Base-by-base conservation (phyloP, 2,888 invertebrate species). In the Euclidia mi region DNA sequence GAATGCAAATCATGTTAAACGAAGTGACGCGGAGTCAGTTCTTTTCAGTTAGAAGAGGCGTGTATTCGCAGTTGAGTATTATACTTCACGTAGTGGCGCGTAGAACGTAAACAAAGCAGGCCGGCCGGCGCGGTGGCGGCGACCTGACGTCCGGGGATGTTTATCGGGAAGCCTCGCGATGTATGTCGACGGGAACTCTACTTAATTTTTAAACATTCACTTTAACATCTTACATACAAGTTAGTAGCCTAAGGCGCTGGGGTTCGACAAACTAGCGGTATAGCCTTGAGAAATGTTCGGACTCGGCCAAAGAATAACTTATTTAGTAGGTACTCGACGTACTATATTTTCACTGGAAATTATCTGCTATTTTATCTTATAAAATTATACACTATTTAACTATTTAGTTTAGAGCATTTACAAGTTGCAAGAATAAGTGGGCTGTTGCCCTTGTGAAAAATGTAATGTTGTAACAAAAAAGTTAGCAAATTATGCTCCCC, bases 171-270 rank as follows among this genome's bases (percentile, higher is more conserved):
- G 78, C 71, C 76, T 75, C 76, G 76, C 87, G 77, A 87, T 86
- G 79, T 83, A 86, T 84, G 86, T 76, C 79, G 80, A 70, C 79
- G 76, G 81, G 71, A 83, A 84, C 77, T 78, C 79, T 83, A 84
- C 79, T 88, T 88, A 79, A 88, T 86, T 88, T 89, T 88, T 87
- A 87, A 88, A 85, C 84, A 79, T 74, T 76, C 74, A 70, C 76
- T 78, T 70, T 62, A 73, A 73, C 74, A 46, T 70, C 72, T 73
- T 65, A 67, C 64, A 60, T 66, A 57, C 52, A 50, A 71, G 62
- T 59, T 66, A 48, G 60, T 59, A 44, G 56, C 60, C 59, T 56
- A 52, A 42, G 41, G 63, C 58, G 58, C 56, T 56, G 58, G 52
- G 44, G 66, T 60, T 62, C 59, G 47, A 53, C 50, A 45, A 49